phyloP scores from a whole-genome alignment of 1,140 invertebrate genomes.

The Elysia chlorotica region DNA sequence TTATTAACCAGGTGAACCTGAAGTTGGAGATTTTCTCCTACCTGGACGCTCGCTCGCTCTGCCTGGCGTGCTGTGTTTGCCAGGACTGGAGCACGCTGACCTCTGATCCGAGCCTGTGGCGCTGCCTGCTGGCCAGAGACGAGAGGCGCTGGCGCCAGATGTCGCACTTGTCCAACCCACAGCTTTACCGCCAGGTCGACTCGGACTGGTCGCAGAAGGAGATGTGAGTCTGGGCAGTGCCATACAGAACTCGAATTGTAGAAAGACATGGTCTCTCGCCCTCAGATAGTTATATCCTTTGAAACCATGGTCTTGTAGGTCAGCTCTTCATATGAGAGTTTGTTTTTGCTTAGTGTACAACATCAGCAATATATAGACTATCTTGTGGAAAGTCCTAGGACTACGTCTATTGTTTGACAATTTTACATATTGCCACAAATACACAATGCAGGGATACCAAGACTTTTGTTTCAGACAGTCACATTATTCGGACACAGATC shows the following conservation, averaged over 20 bases:
- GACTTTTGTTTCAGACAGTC: no score
- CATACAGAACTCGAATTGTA: no score
- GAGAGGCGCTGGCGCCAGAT: conserved; percentile 40
- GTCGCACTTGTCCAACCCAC: conserved; percentile 47
- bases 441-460: no score
- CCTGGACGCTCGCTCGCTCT: conserved; percentile 40
- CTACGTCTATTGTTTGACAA: no score
- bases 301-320: no score
- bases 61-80: conserved; percentile 38
- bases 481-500: no score
- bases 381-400: no score
- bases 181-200: conserved; percentile 46
- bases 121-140: conserved; percentile 34
- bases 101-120: conserved; percentile 47
- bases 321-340: background rate
- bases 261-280: no score
- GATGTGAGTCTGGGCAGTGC: conserved; percentile 54
- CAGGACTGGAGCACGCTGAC: conserved; percentile 45
- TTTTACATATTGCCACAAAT: no score
- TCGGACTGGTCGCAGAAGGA: conserved; percentile 54
- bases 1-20: conserved; percentile 24
- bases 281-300: no score
- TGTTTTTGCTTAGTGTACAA: background rate
- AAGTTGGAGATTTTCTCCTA: conserved; percentile 50
- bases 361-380: no score